These are phyloP conservation scores for Clarias gariepinus DNA, from an alignment of 2,113 vertebrate species.

Conservation along the genomic window DNA sequence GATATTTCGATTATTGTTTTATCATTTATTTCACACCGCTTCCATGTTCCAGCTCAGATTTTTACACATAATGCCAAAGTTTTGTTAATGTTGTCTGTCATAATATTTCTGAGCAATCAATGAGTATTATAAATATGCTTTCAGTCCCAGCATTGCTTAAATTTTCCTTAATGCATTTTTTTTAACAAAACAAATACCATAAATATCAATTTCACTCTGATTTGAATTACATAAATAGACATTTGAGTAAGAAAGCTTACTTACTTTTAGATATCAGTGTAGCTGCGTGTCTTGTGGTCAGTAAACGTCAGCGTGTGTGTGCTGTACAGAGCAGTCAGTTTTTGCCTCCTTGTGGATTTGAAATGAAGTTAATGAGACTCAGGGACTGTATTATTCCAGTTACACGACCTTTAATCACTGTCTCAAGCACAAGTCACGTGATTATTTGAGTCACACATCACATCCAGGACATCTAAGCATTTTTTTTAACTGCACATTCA, in stretches of 20 bases:
- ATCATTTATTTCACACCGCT: neutral
- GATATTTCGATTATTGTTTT: neutral
- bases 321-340: conserved; percentile 11
- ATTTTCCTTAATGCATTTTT: neutral
- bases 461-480: neutral
- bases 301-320: neutral
- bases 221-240: neutral
- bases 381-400: neutral
- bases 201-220: neutral
- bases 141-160: neutral
- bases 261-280: neutral
- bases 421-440: neutral
- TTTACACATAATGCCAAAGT: neutral
- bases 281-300: neutral
- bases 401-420: neutral
- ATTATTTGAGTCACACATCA: neutral
- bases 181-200: neutral
- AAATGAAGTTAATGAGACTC: neutral
- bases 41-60: neutral
- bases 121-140: neutral
- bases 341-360: conserved; percentile 41
- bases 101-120: conserved; percentile 6
- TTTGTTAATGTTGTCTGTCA: conserved; percentile 1
- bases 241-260: neutral
- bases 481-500: neutral